Conservation (phyloP, 2,888 invertebrate species). For the Idaea biselata region DNA sequence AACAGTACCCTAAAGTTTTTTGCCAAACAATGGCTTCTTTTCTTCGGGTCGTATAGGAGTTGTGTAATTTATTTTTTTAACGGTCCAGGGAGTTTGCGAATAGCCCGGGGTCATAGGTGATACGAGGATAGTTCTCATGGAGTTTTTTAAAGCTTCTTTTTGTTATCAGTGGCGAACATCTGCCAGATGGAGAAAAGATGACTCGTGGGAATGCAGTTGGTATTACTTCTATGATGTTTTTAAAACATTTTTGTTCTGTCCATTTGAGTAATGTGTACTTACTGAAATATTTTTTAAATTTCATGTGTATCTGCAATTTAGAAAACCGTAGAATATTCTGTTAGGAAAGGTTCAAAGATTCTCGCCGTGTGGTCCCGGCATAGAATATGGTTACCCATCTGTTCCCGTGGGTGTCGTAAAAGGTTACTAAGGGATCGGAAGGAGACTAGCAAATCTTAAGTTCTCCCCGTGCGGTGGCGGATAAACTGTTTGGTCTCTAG, state of each 20-base stretch:
- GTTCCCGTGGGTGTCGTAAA: no score
- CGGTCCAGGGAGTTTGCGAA: constrained; percentile 53
- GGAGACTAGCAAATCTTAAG: no score
- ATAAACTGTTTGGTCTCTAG: no score
- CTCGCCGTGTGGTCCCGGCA: no score
- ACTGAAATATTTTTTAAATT: no score
- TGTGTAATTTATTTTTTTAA: constrained; percentile 69
- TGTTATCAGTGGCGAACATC: constrained; percentile 32
- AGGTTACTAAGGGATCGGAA: no score
- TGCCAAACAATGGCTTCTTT: constrained; percentile 68
- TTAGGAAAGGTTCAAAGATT: no score
- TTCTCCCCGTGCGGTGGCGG: no score
- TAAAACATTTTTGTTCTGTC: background rate
- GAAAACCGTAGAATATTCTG: constrained; percentile 7
- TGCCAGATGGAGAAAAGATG: constrained; percentile 31
- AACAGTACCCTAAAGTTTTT: constrained; percentile 69
- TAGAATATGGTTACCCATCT: no score
- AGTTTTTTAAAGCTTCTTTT: constrained; percentile 58
- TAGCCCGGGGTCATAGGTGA: constrained; percentile 78
- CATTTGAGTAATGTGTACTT: background rate
- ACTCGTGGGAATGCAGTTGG: constrained; percentile 46
- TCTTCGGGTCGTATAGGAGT: constrained; percentile 43
- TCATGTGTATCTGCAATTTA: background rate
- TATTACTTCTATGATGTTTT: background rate
- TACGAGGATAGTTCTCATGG: constrained; percentile 67